Conservation (phyloP, 2,113 vertebrate genomes). For the Orthonyx spaldingii region DNA sequence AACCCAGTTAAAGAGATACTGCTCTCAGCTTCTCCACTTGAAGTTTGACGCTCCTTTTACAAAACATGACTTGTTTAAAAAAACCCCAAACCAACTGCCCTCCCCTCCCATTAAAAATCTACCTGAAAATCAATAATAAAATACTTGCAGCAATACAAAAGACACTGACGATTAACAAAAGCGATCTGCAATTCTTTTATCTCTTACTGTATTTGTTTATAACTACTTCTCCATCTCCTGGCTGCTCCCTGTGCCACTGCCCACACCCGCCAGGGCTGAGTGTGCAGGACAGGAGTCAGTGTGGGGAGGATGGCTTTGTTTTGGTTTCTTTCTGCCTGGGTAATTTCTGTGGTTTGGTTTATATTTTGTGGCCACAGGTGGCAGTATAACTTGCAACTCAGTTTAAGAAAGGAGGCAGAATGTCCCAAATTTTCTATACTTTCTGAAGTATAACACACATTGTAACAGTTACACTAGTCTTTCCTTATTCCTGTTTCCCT, state of each 20-base stretch:
- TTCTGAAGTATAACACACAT: background rate
- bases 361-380: background rate
- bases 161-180: background rate
- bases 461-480: background rate
- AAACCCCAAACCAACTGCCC: background rate
- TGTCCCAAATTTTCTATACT: background rate
- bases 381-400: background rate
- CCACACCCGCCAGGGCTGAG: background rate
- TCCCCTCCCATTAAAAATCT: background rate
- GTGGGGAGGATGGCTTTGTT: background rate
- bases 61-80: background rate
- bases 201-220: background rate
- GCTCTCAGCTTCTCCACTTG: background rate
- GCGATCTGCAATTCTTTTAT: background rate
- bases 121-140: background rate
- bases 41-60: background rate
- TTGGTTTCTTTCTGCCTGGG: background rate
- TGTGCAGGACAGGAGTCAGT: fast-evolving
- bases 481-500: background rate
- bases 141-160: background rate
- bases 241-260: background rate
- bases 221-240: background rate
- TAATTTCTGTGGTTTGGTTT: background rate
- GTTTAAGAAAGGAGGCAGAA: background rate
- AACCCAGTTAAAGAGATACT: background rate